These are phyloP conservation scores for Arnoldichthys spilopterus DNA, from an alignment of 2,797 vertebrate genomes.

Conservation along the genomic window DNA sequence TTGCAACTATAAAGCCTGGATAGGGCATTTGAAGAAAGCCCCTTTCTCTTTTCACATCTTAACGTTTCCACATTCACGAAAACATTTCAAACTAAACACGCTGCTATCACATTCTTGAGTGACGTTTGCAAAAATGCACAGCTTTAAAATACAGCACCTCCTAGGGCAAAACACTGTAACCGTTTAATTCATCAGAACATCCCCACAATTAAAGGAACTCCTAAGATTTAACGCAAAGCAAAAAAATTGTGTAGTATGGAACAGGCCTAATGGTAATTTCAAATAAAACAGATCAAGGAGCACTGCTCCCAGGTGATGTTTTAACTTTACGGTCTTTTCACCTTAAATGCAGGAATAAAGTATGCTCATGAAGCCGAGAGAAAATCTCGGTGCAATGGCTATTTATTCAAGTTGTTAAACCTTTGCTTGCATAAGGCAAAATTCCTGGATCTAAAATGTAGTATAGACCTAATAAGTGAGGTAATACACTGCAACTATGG, in stretches of 20 bases:
- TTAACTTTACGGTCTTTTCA: constrained; percentile 20
- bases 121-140: background rate
- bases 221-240: background rate
- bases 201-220: background rate
- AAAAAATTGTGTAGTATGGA: background rate
- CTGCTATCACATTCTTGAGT: background rate
- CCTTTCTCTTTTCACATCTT: constrained; percentile 7
- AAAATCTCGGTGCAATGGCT: background rate
- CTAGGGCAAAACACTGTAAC: background rate
- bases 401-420: background rate
- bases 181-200: background rate
- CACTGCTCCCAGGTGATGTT: constrained; percentile 34
- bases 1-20: background rate
- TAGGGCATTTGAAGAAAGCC: background rate
- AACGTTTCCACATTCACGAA: background rate
- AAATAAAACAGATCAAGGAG: constrained; percentile 20
- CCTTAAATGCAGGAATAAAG: constrained; percentile 8
- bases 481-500: background rate
- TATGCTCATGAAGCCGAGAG: constrained; percentile 5
- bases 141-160: background rate
- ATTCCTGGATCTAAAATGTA: background rate
- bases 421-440: background rate
- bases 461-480: background rate
- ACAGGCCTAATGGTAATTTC: background rate
- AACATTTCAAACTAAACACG: background rate